These are phyloP conservation scores for Cavia porcellus DNA, from an alignment of 2,113 vertebrate species.

Conservation along the genomic window DNA sequence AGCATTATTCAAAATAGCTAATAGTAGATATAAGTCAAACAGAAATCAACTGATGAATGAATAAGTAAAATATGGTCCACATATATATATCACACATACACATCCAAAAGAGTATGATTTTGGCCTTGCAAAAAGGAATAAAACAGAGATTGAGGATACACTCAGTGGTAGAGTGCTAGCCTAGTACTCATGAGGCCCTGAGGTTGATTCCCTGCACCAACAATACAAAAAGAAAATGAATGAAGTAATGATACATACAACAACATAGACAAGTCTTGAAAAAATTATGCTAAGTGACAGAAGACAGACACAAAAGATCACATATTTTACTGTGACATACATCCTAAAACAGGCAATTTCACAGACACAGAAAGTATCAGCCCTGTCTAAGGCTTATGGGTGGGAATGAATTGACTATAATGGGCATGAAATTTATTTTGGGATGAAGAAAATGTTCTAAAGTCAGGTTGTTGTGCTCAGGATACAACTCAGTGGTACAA, in stretches of 20 bases:
- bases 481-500: no score
- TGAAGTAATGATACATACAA: background rate
- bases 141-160: background rate
- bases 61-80: background rate
- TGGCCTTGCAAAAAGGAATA: background rate
- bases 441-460: background rate
- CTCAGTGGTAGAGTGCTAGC: background rate
- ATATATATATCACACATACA: background rate
- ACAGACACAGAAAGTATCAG: background rate
- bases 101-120: background rate
- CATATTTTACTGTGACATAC: background rate
- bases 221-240: background rate
- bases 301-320: background rate
- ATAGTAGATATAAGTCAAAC: background rate
- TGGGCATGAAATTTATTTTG: background rate
- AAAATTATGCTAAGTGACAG: slow-evolving; percentile 9
- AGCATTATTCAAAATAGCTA: background rate
- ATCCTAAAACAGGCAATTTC: background rate
- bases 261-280: background rate
- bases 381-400: background rate
- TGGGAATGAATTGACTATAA: background rate
- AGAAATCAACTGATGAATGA: background rate
- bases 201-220: background rate
- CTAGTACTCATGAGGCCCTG: background rate
- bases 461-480: background rate